Evolutionary conservation across 2,888 invertebrate species (phyloP).

Genomic region (Cheiracanthium punctorium): DNA sequence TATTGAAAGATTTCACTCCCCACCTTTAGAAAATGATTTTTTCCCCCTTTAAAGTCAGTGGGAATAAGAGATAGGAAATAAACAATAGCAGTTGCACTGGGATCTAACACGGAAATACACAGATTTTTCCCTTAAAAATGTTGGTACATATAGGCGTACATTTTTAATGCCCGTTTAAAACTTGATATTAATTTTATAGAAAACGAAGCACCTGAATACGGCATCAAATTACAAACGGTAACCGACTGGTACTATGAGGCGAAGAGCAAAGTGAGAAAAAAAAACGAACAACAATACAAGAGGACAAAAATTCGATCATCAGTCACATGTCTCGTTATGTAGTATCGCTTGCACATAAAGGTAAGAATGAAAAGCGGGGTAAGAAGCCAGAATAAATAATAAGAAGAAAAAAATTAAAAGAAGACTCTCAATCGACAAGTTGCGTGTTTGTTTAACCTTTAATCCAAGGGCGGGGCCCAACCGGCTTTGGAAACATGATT

Average conservation of each 20-base stretch:
- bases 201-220: background rate
- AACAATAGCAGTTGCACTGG: no score
- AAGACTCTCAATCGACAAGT: constrained; percentile 34
- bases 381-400: background rate
- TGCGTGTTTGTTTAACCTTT: constrained; percentile 67
- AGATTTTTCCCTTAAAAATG: background rate
- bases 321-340: constrained; percentile 6
- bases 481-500: constrained; percentile 55
- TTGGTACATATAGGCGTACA: background rate
- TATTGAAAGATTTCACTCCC: no score
- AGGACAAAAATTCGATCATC: background rate
- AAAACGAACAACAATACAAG: constrained; percentile 13
- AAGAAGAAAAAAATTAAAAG: constrained; percentile 8
- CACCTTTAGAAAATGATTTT: no score
- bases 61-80: no score
- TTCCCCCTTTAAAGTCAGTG: no score
- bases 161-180: background rate
- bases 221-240: background rate
- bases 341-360: constrained; percentile 6
- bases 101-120: background rate
- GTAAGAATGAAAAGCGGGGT: background rate
- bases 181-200: constrained; percentile 13
- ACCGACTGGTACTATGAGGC: background rate
- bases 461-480: constrained; percentile 58
- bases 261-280: constrained; percentile 4